A percentile compares a stretch with the other conserved stretches of the same genome.
Evolutionary conservation across 2,888 invertebrate species (phyloP).

Genomic region (Phytoseiulus persimilis): DNA sequence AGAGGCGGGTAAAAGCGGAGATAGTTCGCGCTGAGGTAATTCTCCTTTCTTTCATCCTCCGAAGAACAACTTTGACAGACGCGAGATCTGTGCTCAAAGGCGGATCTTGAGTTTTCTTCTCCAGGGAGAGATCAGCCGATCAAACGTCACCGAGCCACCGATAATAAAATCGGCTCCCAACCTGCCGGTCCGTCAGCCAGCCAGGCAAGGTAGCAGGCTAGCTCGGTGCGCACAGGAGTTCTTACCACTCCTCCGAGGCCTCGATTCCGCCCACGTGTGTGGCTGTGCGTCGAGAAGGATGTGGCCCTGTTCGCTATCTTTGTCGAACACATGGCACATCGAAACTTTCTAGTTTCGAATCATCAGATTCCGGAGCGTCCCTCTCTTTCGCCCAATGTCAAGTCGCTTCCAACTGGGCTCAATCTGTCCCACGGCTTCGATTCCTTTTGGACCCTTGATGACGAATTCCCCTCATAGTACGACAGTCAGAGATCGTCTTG

Average conservation of each 20-base stretch:
- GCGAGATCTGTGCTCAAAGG: neutral
- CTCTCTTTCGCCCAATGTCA: neutral
- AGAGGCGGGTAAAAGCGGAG: neutral
- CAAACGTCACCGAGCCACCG: neutral
- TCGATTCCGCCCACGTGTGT: neutral
- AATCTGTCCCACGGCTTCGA: too few species aligned
- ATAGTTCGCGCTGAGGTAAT: neutral
- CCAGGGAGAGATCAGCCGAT: neutral
- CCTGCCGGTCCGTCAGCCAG: neutral
- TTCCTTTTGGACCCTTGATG: too few species aligned
- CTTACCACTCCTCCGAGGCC: neutral
- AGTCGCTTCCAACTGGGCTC: neutral
- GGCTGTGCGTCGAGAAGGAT: neutral
- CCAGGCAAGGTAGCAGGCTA: neutral
- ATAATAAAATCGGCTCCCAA: neutral
- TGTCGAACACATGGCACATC: neutral
- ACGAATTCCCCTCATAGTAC: too few species aligned
- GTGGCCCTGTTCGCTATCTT: neutral
- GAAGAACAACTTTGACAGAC: constrained; percentile 5
- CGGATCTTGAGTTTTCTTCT: neutral
- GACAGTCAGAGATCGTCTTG: too few species aligned
- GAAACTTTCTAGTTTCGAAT: neutral
- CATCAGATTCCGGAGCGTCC: neutral
- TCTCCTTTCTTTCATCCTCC: neutral
- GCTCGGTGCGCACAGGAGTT: neutral